These are phyloP conservation scores for Ptychoptera albimana DNA, from an alignment of 2,888 invertebrate species.

Conservation along the genomic window DNA sequence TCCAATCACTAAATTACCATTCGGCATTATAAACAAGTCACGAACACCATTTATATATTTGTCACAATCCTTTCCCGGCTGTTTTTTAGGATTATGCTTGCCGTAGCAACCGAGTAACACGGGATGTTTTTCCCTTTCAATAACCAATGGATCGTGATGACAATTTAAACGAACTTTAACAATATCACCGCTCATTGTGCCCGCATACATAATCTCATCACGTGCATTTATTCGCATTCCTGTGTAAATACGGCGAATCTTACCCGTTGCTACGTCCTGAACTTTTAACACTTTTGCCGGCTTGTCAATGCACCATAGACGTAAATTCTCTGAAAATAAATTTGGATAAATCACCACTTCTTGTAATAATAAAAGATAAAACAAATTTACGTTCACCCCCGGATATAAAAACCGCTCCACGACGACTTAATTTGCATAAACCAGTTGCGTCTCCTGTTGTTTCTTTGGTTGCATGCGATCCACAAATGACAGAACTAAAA, in stretches of 20 bases:
- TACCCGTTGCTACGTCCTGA: slow-evolving; percentile 60
- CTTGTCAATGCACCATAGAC: slow-evolving; percentile 58
- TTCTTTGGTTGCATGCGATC: slow-evolving; percentile 40
- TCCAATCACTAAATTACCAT: slow-evolving; percentile 55
- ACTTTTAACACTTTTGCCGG: slow-evolving; percentile 52
- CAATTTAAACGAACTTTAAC: slow-evolving; percentile 41
- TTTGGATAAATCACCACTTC: not conserved
- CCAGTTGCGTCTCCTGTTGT: slow-evolving; percentile 55
- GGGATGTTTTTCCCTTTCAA: slow-evolving; percentile 19
- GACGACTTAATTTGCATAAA: slow-evolving; percentile 36
- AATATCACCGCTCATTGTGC: slow-evolving; percentile 60
- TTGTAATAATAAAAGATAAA: too few species aligned
- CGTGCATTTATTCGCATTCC: slow-evolving; percentile 53
- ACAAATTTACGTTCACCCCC: slow-evolving; percentile 46
- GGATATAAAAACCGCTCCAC: slow-evolving; percentile 51
- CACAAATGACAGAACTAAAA: slow-evolving; percentile 41
- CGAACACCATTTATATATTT: slow-evolving; percentile 36
- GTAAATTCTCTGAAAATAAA: slow-evolving; percentile 38
- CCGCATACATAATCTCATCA: slow-evolving; percentile 66
- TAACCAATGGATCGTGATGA: slow-evolving; percentile 33
- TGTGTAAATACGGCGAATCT: slow-evolving; percentile 57
- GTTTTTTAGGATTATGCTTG: slow-evolving; percentile 24
- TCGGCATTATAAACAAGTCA: slow-evolving; percentile 41
- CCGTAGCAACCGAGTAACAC: slow-evolving; percentile 37
- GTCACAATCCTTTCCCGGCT: slow-evolving; percentile 27